Percentiles rank a stretch among this genome's conserved stretches.
Conservation (phyloP, 2,888 invertebrate genomes). For the Caenorhabditis becei region DNA sequence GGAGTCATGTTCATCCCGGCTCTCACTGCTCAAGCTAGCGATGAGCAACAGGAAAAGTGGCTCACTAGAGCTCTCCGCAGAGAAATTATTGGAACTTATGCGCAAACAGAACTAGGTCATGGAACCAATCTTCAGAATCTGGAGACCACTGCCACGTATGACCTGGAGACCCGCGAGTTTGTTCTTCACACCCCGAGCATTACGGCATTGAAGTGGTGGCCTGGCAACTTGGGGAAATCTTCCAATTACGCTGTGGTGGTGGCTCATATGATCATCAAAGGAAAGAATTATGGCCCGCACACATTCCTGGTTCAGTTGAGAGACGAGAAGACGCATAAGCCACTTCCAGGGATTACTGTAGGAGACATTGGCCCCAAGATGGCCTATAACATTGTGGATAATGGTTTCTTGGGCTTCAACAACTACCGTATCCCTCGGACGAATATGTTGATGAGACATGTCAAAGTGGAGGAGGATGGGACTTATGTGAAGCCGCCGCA, state of each 20-base stretch:
- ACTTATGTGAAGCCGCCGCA: slow-evolving; percentile 90
- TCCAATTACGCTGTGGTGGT: slow-evolving; percentile 95
- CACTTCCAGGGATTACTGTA: slow-evolving; percentile 88
- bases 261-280: slow-evolving; percentile 91
- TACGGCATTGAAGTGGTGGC: slow-evolving; percentile 85
- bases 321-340: slow-evolving; percentile 91
- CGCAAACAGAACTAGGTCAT: slow-evolving; percentile 96
- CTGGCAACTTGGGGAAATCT: slow-evolving; percentile 84
- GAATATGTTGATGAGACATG: slow-evolving; percentile 95
- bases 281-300: slow-evolving; percentile 88
- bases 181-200: slow-evolving; percentile 91
- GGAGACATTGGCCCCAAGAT: slow-evolving; percentile 96
- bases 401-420: slow-evolving; percentile 93
- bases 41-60: slow-evolving; percentile 68
- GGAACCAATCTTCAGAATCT: slow-evolving; percentile 89
- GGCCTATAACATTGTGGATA: slow-evolving; percentile 93
- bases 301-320: slow-evolving; percentile 94
- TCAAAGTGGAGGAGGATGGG: slow-evolving; percentile 86
- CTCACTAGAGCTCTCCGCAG: slow-evolving; percentile 55
- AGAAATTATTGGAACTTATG: slow-evolving; percentile 93
- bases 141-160: slow-evolving; percentile 95
- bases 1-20: slow-evolving; percentile 73
- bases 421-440: slow-evolving; percentile 91
- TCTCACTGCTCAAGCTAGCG: slow-evolving; percentile 64
- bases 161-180: slow-evolving; percentile 89